A percentile compares a stretch with the other conserved stretches of the same genome.
phyloP scores from a whole-genome alignment of 2,797 vertebrate genomes.

The Chiloscyllium punctatum region DNA sequence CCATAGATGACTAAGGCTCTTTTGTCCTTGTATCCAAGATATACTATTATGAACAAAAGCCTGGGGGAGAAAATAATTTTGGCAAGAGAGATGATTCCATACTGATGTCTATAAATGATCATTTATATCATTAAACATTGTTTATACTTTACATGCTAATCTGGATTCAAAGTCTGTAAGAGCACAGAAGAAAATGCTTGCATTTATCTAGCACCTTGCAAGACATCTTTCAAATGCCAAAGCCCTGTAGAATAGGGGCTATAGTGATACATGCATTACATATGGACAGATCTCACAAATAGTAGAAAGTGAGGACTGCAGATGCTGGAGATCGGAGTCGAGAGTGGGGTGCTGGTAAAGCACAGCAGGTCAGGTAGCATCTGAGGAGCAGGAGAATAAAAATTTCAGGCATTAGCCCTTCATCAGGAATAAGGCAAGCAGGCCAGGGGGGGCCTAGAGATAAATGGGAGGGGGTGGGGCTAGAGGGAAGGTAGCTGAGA shows the following conservation, averaged over 20 bases:
- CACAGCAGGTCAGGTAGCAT: too few relatives aligned
- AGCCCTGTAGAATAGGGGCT: neutral
- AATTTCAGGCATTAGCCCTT: too few relatives aligned
- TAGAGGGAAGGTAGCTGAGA: too few relatives aligned
- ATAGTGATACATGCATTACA: neutral
- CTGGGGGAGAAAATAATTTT: neutral
- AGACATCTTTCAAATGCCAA: neutral
- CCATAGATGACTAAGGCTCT: neutral
- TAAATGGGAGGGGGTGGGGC: too few relatives aligned
- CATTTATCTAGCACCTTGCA: neutral
- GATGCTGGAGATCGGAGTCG: too few relatives aligned
- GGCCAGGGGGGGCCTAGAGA: too few relatives aligned
- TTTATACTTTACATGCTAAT: neutral
- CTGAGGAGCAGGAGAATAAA: too few relatives aligned
- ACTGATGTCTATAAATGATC: neutral
- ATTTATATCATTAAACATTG: neutral
- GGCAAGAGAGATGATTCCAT: neutral
- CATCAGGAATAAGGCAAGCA: too few relatives aligned
- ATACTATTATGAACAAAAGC: neutral
- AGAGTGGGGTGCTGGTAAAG: too few relatives aligned
- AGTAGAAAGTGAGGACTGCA: too few relatives aligned
- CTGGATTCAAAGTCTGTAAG: neutral
- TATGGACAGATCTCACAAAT: neutral
- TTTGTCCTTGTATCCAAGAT: neutral
- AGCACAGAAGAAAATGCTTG: neutral